Base-by-base conservation (phyloP, 2,888 invertebrate genomes). In the Eremobia ochroleuca region DNA sequence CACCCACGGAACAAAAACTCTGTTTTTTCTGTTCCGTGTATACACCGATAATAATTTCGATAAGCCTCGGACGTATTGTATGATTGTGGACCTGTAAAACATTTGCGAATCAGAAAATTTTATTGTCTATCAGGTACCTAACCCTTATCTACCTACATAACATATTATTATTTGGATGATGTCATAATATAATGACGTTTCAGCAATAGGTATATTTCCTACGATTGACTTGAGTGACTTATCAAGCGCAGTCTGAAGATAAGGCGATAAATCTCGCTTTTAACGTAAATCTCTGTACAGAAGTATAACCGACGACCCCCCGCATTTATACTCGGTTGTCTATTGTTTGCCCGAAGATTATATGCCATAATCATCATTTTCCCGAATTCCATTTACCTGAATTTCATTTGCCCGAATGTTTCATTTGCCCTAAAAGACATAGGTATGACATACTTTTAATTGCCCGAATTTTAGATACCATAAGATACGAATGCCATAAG, bases 171-270 rank as follows among this genome's bases (percentile, higher is more conserved):
- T 2, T 6, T 49, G n/a, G 18, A 76, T 84, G 69, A 78, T 71
- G 64, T 76, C 73, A 84, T 72, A 21, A 46, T 49, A 4, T 11
- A 6, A 13, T 69, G 34, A 59, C 49, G 21, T 65, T 61, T 74
- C 21, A 68, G 31, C 18, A 34, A 55, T 61, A 52, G 52, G n/a
- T 52, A 68, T 69, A 67, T 68, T 82, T 82, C 58, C 73, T 82
- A 82, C 52, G 31, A 46, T 73, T 84, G 76, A 82, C 79, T 73
- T 58, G 66, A 34, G 49, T 59, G 72, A 59, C 61, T 46, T 80
- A 62, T 62, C 52, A 4, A 6, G 58, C 37, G 0, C 11, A 25
- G 43, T 28, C 25, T 31, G 31, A 28, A n/a, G 74, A 81, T 70
- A 83, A 52, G 46, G 34, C 28, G 46, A 73, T 69, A 77, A 61